These are phyloP conservation scores for Agapostemon virescens DNA, from an alignment of 2,888 invertebrate genomes.

Conservation along the genomic window DNA sequence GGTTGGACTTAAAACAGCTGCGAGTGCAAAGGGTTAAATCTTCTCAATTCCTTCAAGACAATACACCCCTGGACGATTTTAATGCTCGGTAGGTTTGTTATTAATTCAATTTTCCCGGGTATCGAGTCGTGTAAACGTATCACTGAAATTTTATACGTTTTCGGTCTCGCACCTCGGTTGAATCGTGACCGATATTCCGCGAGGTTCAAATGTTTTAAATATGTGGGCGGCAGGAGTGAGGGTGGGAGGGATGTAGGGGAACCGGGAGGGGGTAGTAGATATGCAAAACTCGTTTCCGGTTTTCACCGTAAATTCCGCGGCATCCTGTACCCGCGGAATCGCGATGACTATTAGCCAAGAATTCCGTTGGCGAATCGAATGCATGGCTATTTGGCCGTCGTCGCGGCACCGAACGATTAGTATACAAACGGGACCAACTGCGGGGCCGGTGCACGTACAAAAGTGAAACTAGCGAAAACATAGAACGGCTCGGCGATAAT, in stretches of 20 bases:
- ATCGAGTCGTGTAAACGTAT: background rate
- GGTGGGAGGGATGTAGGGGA: no score
- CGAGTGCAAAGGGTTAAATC: no score
- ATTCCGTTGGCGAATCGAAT: constrained; percentile 11
- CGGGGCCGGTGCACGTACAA: background rate
- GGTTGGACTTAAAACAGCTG: no score
- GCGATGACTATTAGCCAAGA: background rate
- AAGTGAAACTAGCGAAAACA: constrained; percentile 14
- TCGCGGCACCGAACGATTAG: constrained; percentile 20
- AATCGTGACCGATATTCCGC: background rate
- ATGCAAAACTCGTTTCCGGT: background rate
- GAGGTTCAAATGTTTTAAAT: background rate
- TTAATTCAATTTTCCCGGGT: background rate
- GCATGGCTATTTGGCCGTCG: constrained; percentile 11
- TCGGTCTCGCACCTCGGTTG: background rate
- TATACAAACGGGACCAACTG: constrained; percentile 6
- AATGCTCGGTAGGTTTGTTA: no score
- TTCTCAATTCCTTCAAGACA: no score
- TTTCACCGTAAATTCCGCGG: background rate
- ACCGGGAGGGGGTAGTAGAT: background rate
- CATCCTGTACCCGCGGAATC: background rate
- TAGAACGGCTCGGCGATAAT: constrained; percentile 2
- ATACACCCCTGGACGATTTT: no score
- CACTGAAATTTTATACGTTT: background rate
- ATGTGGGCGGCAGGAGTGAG: no score